Conservation (phyloP, 2,888 invertebrate genomes). For the Epinotia bilunana region DNA sequence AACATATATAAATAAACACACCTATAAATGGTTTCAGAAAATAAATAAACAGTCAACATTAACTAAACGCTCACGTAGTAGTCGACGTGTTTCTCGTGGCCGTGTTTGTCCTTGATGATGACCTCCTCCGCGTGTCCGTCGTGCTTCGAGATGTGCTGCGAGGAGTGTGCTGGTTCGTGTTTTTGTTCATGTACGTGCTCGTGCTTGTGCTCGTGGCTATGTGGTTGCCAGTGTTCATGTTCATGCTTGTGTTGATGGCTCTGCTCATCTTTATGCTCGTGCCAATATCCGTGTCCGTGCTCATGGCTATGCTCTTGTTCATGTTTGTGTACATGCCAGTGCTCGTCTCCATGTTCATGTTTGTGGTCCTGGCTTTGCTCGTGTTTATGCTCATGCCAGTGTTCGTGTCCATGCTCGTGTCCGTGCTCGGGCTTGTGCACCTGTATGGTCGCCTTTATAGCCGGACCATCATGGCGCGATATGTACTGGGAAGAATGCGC, state of each 20-base stretch:
- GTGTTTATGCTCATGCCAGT: constrained; percentile 8
- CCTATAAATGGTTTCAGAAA: background rate
- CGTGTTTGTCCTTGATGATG: constrained; percentile 45
- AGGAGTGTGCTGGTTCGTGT: constrained; percentile 52
- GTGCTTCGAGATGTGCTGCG: constrained; percentile 53
- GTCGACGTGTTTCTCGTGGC: constrained; percentile 42
- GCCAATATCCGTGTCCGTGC: background rate
- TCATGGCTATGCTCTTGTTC: constrained; percentile 13
- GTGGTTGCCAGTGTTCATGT: constrained; percentile 37
- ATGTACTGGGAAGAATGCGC: constrained; percentile 47
- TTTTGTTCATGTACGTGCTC: constrained; percentile 20
- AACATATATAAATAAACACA: background rate
- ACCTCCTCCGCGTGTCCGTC: constrained; percentile 49
- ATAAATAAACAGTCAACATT: background rate
- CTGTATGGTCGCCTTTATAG: constrained; percentile 27
- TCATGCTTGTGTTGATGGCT: constrained; percentile 17
- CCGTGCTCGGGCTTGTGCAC: constrained; percentile 56
- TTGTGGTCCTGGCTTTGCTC: constrained; percentile 56
- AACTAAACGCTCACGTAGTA: constrained; percentile 39
- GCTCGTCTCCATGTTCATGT: constrained; percentile 12
- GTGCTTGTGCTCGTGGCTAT: constrained; percentile 34
- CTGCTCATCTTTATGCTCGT: constrained; percentile 13
- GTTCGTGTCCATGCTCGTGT: constrained; percentile 3
- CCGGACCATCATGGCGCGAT: constrained; percentile 45
- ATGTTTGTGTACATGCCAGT: constrained; percentile 6